phyloP scores from a whole-genome alignment of 2,888 invertebrate genomes.

The Xestia rhomboidea region DNA sequence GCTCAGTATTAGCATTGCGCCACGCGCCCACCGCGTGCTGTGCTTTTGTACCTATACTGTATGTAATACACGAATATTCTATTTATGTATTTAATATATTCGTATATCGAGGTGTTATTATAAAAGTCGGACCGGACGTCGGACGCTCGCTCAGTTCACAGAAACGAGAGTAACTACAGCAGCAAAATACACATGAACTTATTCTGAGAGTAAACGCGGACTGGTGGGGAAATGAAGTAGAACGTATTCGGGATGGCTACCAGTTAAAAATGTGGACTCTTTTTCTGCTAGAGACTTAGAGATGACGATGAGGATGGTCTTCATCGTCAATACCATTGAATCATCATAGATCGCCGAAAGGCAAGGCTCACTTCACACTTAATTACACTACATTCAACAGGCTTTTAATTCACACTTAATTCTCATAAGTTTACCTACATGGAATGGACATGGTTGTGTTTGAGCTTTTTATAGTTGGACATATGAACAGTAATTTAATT shows the following conservation, averaged over 20 bases:
- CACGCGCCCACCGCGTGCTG: conserved; percentile 31
- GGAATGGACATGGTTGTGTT: too few species aligned
- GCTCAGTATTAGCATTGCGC: conserved; percentile 18
- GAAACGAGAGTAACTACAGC: conserved; percentile 57
- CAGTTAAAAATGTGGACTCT: background rate
- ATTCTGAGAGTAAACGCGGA: conserved; percentile 20
- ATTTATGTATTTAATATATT: conserved; percentile 44
- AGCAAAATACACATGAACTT: conserved; percentile 31
- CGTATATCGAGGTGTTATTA: conserved; percentile 50
- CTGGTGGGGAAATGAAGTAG: background rate
- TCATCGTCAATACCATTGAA: background rate
- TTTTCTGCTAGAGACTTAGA: background rate
- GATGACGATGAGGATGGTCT: background rate
- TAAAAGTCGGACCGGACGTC: conserved; percentile 66
- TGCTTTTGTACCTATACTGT: conserved; percentile 8
- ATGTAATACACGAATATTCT: conserved; percentile 10
- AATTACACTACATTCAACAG: too few species aligned
- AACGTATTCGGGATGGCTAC: background rate
- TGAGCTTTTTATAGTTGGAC: too few species aligned
- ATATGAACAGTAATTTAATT: too few species aligned
- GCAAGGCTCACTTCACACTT: background rate
- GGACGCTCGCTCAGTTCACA: conserved; percentile 67
- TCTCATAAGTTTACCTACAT: too few species aligned
- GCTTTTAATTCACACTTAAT: too few species aligned
- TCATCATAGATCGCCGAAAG: background rate